Evolutionary conservation across 2,797 vertebrate genomes (phyloP).

Genomic region (Yasuhikotakia modesta): DNA sequence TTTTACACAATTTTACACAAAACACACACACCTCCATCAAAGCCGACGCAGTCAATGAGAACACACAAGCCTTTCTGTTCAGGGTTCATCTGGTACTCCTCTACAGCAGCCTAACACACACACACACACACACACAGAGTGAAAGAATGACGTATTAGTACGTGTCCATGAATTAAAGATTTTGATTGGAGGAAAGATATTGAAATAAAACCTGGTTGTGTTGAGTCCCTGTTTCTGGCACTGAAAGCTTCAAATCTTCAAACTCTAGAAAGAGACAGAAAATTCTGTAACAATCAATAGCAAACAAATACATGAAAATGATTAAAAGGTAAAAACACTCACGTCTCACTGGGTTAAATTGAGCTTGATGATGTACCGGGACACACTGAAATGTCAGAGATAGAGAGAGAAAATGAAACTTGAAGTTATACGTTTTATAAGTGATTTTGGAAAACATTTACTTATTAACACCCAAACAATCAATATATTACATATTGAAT

Average conservation of each 20-base stretch:
- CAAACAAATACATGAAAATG: not conserved
- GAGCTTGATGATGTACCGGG: not conserved
- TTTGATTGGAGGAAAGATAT: not conserved
- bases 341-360: conserved; percentile 6
- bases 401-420: no score
- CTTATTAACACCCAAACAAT: no score
- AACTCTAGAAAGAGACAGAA: conserved; percentile 29
- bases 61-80: conserved; percentile 83
- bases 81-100: conserved; percentile 79
- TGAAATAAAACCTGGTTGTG: conserved; percentile 29
- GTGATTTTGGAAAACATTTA: no score
- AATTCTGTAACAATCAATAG: not conserved
- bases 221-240: conserved; percentile 39
- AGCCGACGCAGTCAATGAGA: conserved; percentile 92
- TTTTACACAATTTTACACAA: conserved; percentile 30
- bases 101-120: conserved; percentile 55
- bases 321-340: not conserved
- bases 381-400: not conserved
- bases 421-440: no score
- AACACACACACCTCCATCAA: conserved; percentile 73
- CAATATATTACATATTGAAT: no score
- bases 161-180: not conserved
- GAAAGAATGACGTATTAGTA: not conserved
- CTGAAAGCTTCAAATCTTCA: conserved; percentile 40
- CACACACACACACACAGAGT: conserved; percentile 15